Evolutionary conservation across 2,113 vertebrate species (phyloP).

Genomic region (Brachypteracias leptosomus): DNA sequence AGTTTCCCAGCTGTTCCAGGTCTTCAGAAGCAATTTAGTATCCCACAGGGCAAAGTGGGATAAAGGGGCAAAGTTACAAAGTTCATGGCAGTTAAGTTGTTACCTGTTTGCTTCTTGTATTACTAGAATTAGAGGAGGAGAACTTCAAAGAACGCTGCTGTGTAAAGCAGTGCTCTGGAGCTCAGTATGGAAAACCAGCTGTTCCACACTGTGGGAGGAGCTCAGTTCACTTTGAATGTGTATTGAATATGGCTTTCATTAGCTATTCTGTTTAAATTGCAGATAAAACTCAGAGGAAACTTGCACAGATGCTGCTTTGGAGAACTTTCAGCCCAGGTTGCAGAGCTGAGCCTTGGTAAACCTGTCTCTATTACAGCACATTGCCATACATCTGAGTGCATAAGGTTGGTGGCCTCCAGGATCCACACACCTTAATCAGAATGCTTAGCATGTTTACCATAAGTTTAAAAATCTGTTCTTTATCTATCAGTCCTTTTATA

Average conservation of each 20-base stretch:
- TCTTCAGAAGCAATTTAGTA: background rate
- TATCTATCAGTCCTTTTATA: slow-evolving; percentile 79
- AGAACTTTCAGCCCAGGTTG: slow-evolving; percentile 84
- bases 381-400: slow-evolving; percentile 79
- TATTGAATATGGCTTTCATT: slow-evolving; percentile 27
- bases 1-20: background rate
- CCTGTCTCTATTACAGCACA: slow-evolving; percentile 82
- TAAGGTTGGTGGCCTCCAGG: slow-evolving; percentile 73
- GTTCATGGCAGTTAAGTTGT: background rate
- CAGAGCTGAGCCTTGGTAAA: slow-evolving; percentile 86
- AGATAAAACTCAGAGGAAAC: slow-evolving; percentile 88
- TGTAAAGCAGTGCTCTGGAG: background rate
- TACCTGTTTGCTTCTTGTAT: background rate
- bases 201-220: background rate
- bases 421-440: slow-evolving; percentile 74
- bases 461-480: slow-evolving; percentile 77
- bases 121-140: background rate
- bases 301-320: slow-evolving; percentile 87
- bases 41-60: background rate
- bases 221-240: background rate
- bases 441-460: slow-evolving; percentile 84
- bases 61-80: background rate
- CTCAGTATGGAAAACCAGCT: background rate
- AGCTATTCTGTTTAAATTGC: slow-evolving; percentile 61
- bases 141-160: background rate